These are phyloP conservation scores for Bostrychus sinensis DNA, from an alignment of 2,113 vertebrate species.

Conservation along the genomic window DNA sequence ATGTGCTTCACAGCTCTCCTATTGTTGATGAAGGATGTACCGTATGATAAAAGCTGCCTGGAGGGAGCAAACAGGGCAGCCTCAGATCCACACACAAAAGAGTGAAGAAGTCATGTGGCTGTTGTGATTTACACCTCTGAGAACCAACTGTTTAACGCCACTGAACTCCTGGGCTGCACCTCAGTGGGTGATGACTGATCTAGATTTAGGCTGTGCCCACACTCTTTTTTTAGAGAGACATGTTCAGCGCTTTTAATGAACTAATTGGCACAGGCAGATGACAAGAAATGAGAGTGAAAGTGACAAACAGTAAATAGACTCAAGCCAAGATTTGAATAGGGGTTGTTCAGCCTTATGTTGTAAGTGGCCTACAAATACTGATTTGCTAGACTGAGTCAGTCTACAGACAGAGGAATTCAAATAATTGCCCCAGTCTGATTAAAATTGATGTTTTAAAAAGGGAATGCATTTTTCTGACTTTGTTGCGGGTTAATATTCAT, in stretches of 20 bases:
- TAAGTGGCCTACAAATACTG: too few species aligned
- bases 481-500: too few species aligned
- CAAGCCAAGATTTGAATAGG: too few species aligned
- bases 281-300: too few species aligned
- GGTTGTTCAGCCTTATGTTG: too few species aligned
- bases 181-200: conserved; percentile 6
- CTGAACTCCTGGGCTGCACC: conserved; percentile 38
- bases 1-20: conserved; percentile 47
- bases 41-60: conserved; percentile 53
- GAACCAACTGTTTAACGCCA: conserved; percentile 50
- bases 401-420: too few species aligned
- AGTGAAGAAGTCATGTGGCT: conserved; percentile 41
- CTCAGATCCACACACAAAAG: conserved; percentile 31
- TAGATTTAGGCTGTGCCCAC: conserved; percentile 20
- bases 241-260: not conserved
- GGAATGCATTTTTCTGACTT: too few species aligned
- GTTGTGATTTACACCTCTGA: conserved; percentile 58
- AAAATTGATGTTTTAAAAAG: too few species aligned
- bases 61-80: conserved; percentile 6
- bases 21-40: conserved; percentile 50
- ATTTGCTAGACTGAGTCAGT: too few species aligned
- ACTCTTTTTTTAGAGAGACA: conserved; percentile 4
- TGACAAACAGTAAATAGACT: not conserved
- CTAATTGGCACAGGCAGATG: not conserved
- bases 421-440: too few species aligned